phyloP scores from a whole-genome alignment of 92 coral and sea anemone species.

The Paragorgia papillata region DNA sequence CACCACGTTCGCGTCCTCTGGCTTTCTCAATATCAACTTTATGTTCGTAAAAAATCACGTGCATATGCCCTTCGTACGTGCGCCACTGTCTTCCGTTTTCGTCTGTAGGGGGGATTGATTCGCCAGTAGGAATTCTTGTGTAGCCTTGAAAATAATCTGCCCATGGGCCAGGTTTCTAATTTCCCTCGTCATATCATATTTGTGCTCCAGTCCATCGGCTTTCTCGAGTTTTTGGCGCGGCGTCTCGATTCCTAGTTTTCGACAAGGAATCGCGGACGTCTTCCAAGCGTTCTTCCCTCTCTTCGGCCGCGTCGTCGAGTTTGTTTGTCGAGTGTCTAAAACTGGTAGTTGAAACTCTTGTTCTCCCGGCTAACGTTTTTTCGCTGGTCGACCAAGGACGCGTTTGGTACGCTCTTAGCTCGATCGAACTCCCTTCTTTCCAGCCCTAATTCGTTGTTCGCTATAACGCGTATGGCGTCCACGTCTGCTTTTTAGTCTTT shows the following conservation, averaged over 20 bases:
- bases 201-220: constrained; percentile 78
- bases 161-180: constrained; percentile 79
- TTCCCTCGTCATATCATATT: constrained; percentile 88
- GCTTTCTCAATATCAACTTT: constrained; percentile 43
- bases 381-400: not conserved
- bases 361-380: constrained; percentile 29
- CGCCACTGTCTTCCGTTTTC: constrained; percentile 66
- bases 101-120: constrained; percentile 88
- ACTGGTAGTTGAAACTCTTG: constrained; percentile 33
- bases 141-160: constrained; percentile 87
- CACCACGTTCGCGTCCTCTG: not conserved
- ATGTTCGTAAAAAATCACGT: constrained; percentile 81
- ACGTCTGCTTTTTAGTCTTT: constrained; percentile 71
- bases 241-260: constrained; percentile 51
- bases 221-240: constrained; percentile 64
- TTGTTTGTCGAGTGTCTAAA: constrained; percentile 25
- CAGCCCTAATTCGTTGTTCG: not conserved
- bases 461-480: constrained; percentile 61
- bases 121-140: constrained; percentile 77
- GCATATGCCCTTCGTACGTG: constrained; percentile 74
- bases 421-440: not conserved
- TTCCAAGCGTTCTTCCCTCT: constrained; percentile 23
- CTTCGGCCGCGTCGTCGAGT: constrained; percentile 18
- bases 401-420: not conserved
- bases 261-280: constrained; percentile 57